Percentiles rank a stretch among this genome's conserved stretches.
phyloP scores from a whole-genome alignment of 1,140 invertebrate genomes.

The Dreissena rostriformis region DNA sequence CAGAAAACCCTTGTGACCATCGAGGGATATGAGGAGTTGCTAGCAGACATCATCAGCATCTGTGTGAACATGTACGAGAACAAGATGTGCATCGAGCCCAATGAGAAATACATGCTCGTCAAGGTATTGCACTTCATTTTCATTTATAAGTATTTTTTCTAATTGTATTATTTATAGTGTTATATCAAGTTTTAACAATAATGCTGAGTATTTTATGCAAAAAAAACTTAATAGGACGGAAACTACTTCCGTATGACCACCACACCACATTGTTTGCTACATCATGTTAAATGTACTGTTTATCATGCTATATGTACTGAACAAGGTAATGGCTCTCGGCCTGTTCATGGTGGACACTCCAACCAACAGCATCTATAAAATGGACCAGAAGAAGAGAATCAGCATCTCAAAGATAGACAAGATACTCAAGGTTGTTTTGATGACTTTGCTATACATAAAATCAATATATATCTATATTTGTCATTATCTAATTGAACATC shows the following conservation, averaged over 20 bases:
- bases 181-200: too few relatives aligned
- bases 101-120: constrained; percentile 99
- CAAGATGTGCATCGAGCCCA: constrained; percentile 97
- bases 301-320: too few relatives aligned
- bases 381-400: constrained; percentile 99
- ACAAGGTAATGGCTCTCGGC: constrained; percentile 96
- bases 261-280: not conserved
- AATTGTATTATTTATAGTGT: too few relatives aligned
- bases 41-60: constrained; percentile 98
- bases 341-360: constrained; percentile 97
- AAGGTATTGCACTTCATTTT: constrained; percentile 84
- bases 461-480: too few relatives aligned
- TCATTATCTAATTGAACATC: too few relatives aligned
- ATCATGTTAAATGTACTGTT: too few relatives aligned
- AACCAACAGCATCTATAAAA: constrained; percentile 93
- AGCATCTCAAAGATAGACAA: constrained; percentile 96
- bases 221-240: too few relatives aligned
- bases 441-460: too few relatives aligned
- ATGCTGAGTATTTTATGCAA: too few relatives aligned
- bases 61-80: constrained; percentile 99
- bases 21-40: constrained; percentile 93
- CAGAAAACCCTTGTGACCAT: constrained; percentile 88
- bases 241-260: not conserved
- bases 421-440: constrained; percentile 92
- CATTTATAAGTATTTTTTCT: too few relatives aligned